Conservation (phyloP, 2,888 invertebrate genomes). For the Blastobasis lacticolella region DNA sequence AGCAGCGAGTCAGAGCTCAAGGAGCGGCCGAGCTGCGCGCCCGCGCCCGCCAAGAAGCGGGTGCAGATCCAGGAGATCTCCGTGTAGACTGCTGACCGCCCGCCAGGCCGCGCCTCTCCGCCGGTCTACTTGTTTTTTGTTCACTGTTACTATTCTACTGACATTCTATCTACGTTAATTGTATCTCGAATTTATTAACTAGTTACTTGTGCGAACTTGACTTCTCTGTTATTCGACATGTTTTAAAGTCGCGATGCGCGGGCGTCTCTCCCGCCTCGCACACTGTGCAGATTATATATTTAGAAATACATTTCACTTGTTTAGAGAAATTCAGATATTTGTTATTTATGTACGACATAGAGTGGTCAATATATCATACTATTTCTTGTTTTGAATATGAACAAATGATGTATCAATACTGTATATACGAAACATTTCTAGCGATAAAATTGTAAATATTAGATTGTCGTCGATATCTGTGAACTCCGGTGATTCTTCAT, state of each 20-base stretch:
- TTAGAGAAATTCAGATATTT: background rate
- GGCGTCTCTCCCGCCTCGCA: background rate
- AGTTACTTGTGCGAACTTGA: conserved; percentile 1
- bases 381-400: conserved; percentile 12
- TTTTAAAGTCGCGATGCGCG: background rate
- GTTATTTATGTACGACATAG: conserved; percentile 11
- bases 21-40: conserved; percentile 48
- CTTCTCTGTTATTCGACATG: background rate
- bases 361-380: conserved; percentile 10
- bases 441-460: conserved; percentile 46
- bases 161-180: conserved; percentile 1
- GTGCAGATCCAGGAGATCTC: conserved; percentile 88
- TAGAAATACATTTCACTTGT: background rate
- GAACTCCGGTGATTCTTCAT: conserved; percentile 37
- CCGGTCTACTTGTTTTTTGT: background rate
- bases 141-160: background rate
- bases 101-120: background rate
- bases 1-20: conserved; percentile 67
- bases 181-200: conserved; percentile 2
- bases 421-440: conserved; percentile 24
- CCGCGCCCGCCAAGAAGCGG: conserved; percentile 79
- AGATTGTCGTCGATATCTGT: conserved; percentile 51
- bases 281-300: no score
- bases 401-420: conserved; percentile 15
- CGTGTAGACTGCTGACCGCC: conserved; percentile 66